Conservation (phyloP, 2,797 vertebrate genomes). For the Notolabrus celidotus region DNA sequence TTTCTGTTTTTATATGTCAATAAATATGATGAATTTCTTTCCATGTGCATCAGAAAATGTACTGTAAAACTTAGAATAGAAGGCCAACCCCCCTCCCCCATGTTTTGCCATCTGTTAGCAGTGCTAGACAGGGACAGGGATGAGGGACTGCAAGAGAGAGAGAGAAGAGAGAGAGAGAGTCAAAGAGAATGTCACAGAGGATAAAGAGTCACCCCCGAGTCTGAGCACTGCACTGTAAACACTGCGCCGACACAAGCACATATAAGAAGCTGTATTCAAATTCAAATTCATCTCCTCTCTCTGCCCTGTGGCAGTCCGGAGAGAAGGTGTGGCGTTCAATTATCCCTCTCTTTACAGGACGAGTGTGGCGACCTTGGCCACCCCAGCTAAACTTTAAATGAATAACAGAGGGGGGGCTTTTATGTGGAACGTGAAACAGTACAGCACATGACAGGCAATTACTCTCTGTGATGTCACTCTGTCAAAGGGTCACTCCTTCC, state of each 20-base stretch:
- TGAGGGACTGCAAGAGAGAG: background rate
- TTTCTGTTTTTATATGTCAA: no score
- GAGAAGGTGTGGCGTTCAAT: constrained; percentile 71
- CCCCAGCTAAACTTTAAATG: constrained; percentile 67
- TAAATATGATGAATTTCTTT: no score
- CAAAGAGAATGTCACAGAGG: constrained; percentile 34
- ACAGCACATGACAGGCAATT: constrained; percentile 83
- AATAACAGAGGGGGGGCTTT: constrained; percentile 68
- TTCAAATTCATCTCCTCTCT: constrained; percentile 49
- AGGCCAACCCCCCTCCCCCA: background rate
- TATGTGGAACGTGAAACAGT: constrained; percentile 76
- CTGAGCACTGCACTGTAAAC: constrained; percentile 35
- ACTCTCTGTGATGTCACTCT: constrained; percentile 75
- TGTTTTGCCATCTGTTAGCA: background rate
- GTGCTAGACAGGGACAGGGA: background rate
- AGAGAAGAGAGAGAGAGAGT: constrained; percentile 3
- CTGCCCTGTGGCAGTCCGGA: constrained; percentile 31
- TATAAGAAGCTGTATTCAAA: constrained; percentile 49
- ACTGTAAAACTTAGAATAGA: no score
- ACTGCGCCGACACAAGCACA: constrained; percentile 16
- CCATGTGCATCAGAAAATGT: no score
- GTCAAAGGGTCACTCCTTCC: constrained; percentile 72
- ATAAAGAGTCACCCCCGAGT: constrained; percentile 40
- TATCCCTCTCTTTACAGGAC: constrained; percentile 69
- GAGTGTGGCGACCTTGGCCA: constrained; percentile 68